Percentiles rank a stretch among this genome's conserved stretches.
These are phyloP conservation scores for Apogon hyalosoma DNA, from an alignment of 2,797 vertebrate genomes.

Conservation along the genomic window DNA sequence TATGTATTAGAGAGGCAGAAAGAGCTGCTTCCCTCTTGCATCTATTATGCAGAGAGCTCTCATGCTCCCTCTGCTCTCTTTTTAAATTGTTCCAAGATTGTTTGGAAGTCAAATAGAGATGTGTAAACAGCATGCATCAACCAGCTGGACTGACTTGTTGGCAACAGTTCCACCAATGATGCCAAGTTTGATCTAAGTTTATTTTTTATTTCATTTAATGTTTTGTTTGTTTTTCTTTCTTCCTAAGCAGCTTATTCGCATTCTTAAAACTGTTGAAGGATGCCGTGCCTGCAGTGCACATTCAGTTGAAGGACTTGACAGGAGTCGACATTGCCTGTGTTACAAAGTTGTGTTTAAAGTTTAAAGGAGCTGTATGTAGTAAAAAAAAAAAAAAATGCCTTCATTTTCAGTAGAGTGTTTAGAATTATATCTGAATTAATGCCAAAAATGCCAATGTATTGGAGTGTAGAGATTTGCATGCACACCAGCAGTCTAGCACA, in stretches of 20 bases:
- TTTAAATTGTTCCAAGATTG: constrained; percentile 72
- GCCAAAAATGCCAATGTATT: too few species aligned
- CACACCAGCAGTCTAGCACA: too few species aligned
- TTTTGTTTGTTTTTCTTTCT: constrained; percentile 12
- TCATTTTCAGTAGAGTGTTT: too few species aligned
- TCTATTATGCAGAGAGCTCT: constrained; percentile 69
- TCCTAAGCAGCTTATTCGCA: constrained; percentile 24
- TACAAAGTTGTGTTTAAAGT: too few species aligned
- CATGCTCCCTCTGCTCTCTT: constrained; percentile 60
- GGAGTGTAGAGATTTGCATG: too few species aligned
- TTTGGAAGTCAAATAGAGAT: constrained; percentile 76
- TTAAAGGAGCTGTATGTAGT: too few species aligned
- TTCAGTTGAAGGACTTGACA: too few species aligned
- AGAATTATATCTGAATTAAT: too few species aligned
- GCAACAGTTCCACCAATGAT: constrained; percentile 42
- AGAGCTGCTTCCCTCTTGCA: constrained; percentile 47
- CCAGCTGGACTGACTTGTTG: constrained; percentile 62
- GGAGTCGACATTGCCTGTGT: too few species aligned
- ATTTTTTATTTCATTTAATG: constrained; percentile 51
- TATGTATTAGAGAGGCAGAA: constrained; percentile 40
- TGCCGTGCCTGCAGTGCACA: not conserved
- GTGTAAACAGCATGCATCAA: constrained; percentile 65
- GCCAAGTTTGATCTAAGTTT: constrained; percentile 57
- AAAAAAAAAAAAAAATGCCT: too few species aligned
- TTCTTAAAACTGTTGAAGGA: constrained; percentile 22